Conservation (phyloP, 2,113 vertebrate genomes). For the Equus przewalskii region DNA sequence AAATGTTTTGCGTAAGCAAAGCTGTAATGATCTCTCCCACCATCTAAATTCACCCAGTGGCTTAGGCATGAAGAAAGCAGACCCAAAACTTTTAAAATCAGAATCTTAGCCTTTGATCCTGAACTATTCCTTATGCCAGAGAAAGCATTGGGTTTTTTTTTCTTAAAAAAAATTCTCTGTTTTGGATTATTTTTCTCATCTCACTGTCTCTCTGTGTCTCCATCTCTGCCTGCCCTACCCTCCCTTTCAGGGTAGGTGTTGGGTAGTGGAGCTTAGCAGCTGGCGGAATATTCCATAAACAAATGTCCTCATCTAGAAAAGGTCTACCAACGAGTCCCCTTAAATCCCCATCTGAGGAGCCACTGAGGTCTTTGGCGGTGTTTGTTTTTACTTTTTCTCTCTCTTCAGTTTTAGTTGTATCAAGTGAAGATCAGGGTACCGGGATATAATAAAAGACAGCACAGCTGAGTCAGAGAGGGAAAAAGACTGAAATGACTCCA, state of each 20-base stretch:
- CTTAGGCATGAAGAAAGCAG: background rate
- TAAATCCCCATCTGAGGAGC: background rate
- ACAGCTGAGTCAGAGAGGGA: background rate
- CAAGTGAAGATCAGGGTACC: background rate
- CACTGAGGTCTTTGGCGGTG: background rate
- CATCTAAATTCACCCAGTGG: background rate
- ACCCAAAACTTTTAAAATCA: background rate
- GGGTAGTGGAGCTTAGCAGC: background rate
- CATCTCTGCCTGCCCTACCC: background rate
- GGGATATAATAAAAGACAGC: background rate
- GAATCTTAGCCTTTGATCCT: background rate
- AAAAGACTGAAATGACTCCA: background rate
- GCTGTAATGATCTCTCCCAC: background rate
- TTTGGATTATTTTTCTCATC: background rate
- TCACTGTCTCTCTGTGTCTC: background rate
- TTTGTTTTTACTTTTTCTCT: background rate
- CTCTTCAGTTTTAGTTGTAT: background rate
- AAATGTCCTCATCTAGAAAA: background rate
- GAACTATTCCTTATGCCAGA: background rate
- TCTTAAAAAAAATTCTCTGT: background rate
- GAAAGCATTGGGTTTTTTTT: background rate
- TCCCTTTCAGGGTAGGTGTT: accelerated
- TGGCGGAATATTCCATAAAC: background rate
- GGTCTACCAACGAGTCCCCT: background rate
- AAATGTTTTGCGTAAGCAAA: background rate